A percentile compares a stretch with the other conserved stretches of the same genome.
These are phyloP conservation scores for Antheraea assamensis DNA, from an alignment of 2,888 invertebrate species.

Conservation along the genomic window DNA sequence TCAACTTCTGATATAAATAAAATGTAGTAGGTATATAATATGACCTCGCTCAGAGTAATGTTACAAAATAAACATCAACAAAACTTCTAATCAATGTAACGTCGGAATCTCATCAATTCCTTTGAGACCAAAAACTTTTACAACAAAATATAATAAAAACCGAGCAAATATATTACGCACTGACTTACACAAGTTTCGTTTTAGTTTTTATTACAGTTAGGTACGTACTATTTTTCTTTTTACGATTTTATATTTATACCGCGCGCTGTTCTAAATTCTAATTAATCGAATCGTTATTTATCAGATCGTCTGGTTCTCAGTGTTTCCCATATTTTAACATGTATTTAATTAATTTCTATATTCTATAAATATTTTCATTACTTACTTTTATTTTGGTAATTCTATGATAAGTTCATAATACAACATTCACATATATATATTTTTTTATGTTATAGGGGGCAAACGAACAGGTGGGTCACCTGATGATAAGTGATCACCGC, in stretches of 20 bases:
- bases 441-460: too few species aligned
- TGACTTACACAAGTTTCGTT: not conserved
- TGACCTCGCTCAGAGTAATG: conserved; percentile 25
- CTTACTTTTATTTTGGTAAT: too few species aligned
- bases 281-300: not conserved
- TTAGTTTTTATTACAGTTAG: not conserved
- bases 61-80: conserved; percentile 42
- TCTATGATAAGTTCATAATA: too few species aligned
- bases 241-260: not conserved
- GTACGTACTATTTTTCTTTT: conserved; percentile 7
- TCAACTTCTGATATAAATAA: too few species aligned
- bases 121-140: conserved; percentile 49
- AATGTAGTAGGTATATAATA: not conserved
- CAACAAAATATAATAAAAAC: conserved; percentile 17
- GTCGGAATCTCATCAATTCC: conserved; percentile 60
- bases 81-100: conserved; percentile 66
- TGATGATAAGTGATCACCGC: too few species aligned
- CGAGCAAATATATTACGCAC: not conserved
- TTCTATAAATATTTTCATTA: too few species aligned
- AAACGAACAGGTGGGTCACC: too few species aligned
- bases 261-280: not conserved
- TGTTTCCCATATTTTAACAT: too few species aligned
- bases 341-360: too few species aligned
- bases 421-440: too few species aligned
- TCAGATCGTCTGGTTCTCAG: not conserved